Evolutionary conservation across 1,140 invertebrate genomes (phyloP).

Genomic region (Eumaeus atala): DNA sequence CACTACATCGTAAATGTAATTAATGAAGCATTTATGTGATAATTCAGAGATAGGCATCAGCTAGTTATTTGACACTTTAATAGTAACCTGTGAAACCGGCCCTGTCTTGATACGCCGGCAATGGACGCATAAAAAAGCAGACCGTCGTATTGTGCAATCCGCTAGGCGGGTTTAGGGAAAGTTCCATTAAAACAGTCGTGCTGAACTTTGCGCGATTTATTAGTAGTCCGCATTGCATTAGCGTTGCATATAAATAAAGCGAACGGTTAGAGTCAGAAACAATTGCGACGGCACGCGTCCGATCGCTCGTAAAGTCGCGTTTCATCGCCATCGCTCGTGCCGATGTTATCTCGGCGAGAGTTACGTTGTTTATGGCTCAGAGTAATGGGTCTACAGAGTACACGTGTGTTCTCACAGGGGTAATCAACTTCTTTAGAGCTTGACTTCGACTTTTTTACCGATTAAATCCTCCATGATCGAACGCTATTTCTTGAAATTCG

Average conservation of each 20-base stretch:
- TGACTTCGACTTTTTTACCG: too few species aligned
- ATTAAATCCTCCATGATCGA: too few species aligned
- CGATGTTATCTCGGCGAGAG: constrained; percentile 31
- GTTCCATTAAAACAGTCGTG: constrained; percentile 16
- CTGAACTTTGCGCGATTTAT: constrained; percentile 29
- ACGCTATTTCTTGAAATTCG: too few species aligned
- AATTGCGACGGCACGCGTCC: constrained; percentile 31
- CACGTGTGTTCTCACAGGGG: not conserved
- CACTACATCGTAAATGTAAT: too few species aligned
- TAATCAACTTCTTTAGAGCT: not conserved
- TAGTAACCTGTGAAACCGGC: not conserved
- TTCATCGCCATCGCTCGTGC: constrained; percentile 44
- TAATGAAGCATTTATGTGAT: too few species aligned
- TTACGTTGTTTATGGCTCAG: constrained; percentile 30
- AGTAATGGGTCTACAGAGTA: constrained; percentile 13
- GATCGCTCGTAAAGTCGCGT: constrained; percentile 40
- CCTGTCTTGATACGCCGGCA: not conserved
- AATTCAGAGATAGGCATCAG: too few species aligned
- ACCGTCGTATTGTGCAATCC: constrained; percentile 1
- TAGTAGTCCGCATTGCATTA: constrained; percentile 23
- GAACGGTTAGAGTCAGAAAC: constrained; percentile 34
- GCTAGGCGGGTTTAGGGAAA: constrained; percentile 12
- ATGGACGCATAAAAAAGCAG: not conserved
- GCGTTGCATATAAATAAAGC: constrained; percentile 32
- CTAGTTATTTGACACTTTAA: too few species aligned